These are phyloP conservation scores for Hirundichthys speculiger DNA, from an alignment of 2,113 vertebrate genomes.

Conservation along the genomic window DNA sequence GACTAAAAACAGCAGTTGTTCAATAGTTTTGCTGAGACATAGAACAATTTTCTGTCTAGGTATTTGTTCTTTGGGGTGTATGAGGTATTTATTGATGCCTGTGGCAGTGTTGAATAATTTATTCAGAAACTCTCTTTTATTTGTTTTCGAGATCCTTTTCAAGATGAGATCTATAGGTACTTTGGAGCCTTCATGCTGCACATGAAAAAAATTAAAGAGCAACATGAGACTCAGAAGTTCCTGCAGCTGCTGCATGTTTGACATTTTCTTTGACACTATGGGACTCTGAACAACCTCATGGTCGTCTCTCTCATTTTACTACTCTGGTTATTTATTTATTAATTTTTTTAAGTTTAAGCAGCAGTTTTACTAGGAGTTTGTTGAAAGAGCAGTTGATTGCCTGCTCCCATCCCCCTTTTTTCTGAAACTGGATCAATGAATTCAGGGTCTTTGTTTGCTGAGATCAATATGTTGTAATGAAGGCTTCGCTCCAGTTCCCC, in stretches of 20 bases:
- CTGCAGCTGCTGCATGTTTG: slow-evolving; percentile 28
- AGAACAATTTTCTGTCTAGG: slow-evolving; percentile 2
- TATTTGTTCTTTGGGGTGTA: slow-evolving; percentile 39
- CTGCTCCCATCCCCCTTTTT: slow-evolving; percentile 22
- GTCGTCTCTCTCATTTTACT: slow-evolving; percentile 35
- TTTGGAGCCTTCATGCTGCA: slow-evolving; percentile 22
- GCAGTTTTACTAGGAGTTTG: slow-evolving; percentile 52
- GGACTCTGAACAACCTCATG: slow-evolving; percentile 26
- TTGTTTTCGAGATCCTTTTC: slow-evolving; percentile 46
- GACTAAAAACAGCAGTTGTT: too few relatives aligned
- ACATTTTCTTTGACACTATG: slow-evolving; percentile 40
- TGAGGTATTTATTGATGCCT: slow-evolving; percentile 32
- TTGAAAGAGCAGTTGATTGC: slow-evolving; percentile 35
- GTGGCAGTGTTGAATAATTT: slow-evolving; percentile 48
- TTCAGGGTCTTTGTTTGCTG: slow-evolving; percentile 83
- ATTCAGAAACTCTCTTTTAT: slow-evolving; percentile 40
- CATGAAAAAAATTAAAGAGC: slow-evolving; percentile 36
- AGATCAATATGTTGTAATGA: slow-evolving; percentile 88
- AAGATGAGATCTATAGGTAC: slow-evolving; percentile 22
- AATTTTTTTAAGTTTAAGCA: slow-evolving; percentile 39
- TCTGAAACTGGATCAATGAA: slow-evolving; percentile 79
- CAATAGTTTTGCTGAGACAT: slow-evolving; percentile 4
- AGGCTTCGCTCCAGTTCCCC: slow-evolving; percentile 80
- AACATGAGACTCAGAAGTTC: slow-evolving; percentile 21
- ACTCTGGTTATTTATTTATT: not conserved